Base-by-base conservation (phyloP, 2,888 invertebrate genomes). In the Brachyopa scutellaris region DNA sequence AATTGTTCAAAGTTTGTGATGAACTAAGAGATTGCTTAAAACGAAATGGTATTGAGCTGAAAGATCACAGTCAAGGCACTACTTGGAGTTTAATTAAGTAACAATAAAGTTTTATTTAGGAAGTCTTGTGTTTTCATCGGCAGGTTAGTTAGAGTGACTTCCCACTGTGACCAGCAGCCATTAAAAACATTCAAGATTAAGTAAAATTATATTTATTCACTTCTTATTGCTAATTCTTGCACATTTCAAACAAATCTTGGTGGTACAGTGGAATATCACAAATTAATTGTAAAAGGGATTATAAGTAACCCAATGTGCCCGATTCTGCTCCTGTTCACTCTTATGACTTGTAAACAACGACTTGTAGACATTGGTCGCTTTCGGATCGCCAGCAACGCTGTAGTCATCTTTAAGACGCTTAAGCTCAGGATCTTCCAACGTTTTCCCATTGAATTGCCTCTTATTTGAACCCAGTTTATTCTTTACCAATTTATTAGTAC, bases 301-400 rank as follows among this genome's bases (percentile, higher is more conserved):
- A 87, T 97, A 98, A 0, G 99, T 99, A 66, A 99, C 95, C 99
- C 99, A 99, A 89, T 99, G 98, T 1, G 97, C 97, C 85, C 95
- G 94, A 45, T 94, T 93, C 89, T 99, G 97, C 61, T 95, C 94
- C 86, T 95, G 93, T 67, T 98, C 99, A 64, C 93, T 94, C 87
- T 95, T 93, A 88, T 97, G 97, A 6, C 95, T 94, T 0, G 98
- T 99, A 88, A 99, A 99, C 59, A 99, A 90, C 1, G 98, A 98
- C 90, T 99, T 99, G 88, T 96, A 97, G 0, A 97, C 97, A 90
- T 96, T 95, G 76, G 95, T 95, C 3, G 95, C 95, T 86, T 95
- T 95, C 0, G 97, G 97, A 91, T 99, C 98, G 74, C 95, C 94
- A 0, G 98, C 97, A 29, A 99, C 94, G 88, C 96, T 96, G 87